Evolutionary conservation across 2,888 invertebrate genomes (phyloP).

Genomic region (Lepetodrilus schrolli): DNA sequence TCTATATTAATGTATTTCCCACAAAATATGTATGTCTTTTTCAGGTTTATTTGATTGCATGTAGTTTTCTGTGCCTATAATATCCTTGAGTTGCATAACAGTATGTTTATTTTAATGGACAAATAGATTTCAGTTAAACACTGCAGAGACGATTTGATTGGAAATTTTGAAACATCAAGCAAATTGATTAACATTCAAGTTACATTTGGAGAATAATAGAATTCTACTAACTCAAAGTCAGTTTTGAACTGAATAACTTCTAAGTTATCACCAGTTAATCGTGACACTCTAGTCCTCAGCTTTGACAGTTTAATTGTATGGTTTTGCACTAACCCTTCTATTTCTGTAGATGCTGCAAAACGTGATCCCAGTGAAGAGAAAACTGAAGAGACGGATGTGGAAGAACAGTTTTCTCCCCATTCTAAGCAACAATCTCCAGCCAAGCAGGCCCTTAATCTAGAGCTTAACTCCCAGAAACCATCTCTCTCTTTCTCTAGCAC

Average conservation of each 20-base stretch:
- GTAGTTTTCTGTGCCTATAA: slow-evolving; percentile 29
- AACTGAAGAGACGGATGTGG: slow-evolving; percentile 72
- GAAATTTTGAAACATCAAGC: neutral
- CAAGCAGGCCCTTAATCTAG: slow-evolving; percentile 73
- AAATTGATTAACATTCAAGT: neutral
- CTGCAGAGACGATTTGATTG: neutral
- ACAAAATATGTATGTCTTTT: slow-evolving; percentile 27
- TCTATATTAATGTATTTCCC: slow-evolving; percentile 20
- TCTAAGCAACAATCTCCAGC: slow-evolving; percentile 54
- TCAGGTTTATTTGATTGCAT: slow-evolving; percentile 29
- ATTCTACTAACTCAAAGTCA: neutral
- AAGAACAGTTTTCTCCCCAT: slow-evolving; percentile 70
- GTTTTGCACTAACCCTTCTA: slow-evolving; percentile 34
- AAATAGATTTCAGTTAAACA: slow-evolving; percentile 16
- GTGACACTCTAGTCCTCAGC: slow-evolving; percentile 10
- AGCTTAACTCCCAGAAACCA: slow-evolving; percentile 56
- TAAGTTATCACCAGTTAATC: neutral
- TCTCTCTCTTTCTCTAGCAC: slow-evolving; percentile 62
- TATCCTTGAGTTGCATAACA: slow-evolving; percentile 28
- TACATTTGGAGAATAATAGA: neutral
- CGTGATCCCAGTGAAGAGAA: slow-evolving; percentile 68
- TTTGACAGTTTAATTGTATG: slow-evolving; percentile 18
- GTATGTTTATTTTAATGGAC: slow-evolving; percentile 25
- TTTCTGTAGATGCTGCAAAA: slow-evolving; percentile 59
- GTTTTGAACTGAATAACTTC: neutral